phyloP scores from a whole-genome alignment of 2,797 vertebrate genomes.

The Protosalanx chinensis region DNA sequence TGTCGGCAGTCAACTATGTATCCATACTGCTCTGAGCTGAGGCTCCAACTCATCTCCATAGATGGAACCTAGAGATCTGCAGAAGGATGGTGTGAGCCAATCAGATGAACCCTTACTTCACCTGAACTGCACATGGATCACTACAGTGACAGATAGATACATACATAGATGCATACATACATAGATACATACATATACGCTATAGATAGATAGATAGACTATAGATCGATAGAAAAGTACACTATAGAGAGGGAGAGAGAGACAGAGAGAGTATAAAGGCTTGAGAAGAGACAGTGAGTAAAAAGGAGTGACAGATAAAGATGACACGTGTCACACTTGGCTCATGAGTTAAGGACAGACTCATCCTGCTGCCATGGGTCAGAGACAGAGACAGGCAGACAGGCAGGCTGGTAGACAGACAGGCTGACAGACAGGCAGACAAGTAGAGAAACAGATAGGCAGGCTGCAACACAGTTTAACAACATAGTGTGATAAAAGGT shows the following conservation, averaged over 20 bases:
- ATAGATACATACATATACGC: no score
- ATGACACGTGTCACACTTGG: neutral
- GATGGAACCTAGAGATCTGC: neutral
- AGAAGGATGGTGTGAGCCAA: neutral
- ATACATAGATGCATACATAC: no score
- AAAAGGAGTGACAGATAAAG: neutral
- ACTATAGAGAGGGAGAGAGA: neutral
- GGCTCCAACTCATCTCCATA: constrained; percentile 14
- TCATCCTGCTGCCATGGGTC: neutral
- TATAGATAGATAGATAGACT: no score
- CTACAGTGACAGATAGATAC: no score
- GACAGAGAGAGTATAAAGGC: neutral
- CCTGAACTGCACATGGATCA: no score
- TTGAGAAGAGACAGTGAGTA: neutral
- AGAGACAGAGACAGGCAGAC: no score
- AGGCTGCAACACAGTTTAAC: neutral
- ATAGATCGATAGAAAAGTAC: no score
- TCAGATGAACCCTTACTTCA: no score
- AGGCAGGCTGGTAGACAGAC: no score
- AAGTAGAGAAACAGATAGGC: neutral
- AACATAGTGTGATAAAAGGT: neutral
- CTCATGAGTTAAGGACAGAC: neutral
- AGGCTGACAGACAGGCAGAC: neutral
- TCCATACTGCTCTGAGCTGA: neutral
- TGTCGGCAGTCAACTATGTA: constrained; percentile 22